Base-by-base conservation (phyloP, 2,888 invertebrate genomes). In the Stenoptilia bipunctidactyla region DNA sequence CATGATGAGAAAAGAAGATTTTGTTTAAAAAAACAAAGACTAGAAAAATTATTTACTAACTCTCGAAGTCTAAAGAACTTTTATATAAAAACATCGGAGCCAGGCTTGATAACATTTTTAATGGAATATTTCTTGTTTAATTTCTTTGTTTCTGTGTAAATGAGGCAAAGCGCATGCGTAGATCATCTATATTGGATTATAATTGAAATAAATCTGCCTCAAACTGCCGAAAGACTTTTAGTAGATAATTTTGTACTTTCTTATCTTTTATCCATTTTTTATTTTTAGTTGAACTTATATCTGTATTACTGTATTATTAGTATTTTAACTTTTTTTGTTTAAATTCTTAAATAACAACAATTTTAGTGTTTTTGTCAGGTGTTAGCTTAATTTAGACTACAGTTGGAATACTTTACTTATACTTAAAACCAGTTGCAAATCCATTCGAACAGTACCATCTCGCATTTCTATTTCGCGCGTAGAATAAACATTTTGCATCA, bases 401-500 rank as follows among this genome's bases (percentile, higher is more conserved):
- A n/a, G n/a, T n/a, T n/a, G n/a, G n/a, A n/a, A n/a, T n/a, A n/a
- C n/a, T n/a, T n/a, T n/a, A n/a, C n/a, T n/a, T n/a, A n/a, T n/a
- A n/a, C n/a, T n/a, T n/a, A 56, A 51, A 50, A 45, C 56, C 44
- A 55, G 51, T 45, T 56, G 56, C 20, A 3, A 3, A 8, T 20
- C 8, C 20, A 8, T 20, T 8, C 20, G 20, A n/a, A n/a, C n/a
- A n/a, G n/a, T n/a, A n/a, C n/a, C 20, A 20, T 20, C 20, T 20
- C 8, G 20, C 61, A 56, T 53, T 56, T 56, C 55, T 60, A 61
- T 68, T 66, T 66, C 66, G 65, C 13, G 58, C 65, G 68, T 69
- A 69, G 67, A 73, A 72, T 76, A 80, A 83, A 77, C 75, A 80
- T 71, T 77, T 72, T 76, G 80, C 82, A 82, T 82, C 73, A 73